Evolutionary conservation across 2,113 vertebrate species (phyloP).

Genomic region (Forbesichthys papilliferus): DNA sequence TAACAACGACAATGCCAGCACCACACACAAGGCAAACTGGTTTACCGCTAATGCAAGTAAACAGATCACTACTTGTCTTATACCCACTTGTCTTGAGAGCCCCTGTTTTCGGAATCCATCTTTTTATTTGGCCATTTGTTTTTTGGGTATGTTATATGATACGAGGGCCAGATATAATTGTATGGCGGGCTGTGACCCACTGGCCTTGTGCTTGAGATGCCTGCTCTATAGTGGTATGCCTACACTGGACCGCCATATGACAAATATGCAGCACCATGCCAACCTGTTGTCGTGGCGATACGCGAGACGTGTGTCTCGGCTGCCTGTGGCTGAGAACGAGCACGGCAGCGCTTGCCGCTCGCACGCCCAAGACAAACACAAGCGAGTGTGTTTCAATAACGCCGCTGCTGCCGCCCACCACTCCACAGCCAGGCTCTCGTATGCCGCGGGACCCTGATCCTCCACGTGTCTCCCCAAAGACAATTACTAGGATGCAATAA

Average conservation of each 20-base stretch:
- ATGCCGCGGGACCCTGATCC: background rate
- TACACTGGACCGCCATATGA: background rate
- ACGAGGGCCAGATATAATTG: no score
- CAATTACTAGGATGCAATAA: slow-evolving; percentile 17
- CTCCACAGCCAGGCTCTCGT: slow-evolving; percentile 6
- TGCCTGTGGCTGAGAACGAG: background rate
- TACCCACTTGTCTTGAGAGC: no score
- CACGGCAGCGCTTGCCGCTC: slow-evolving; percentile 27
- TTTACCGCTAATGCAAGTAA: no score
- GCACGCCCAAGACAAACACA: slow-evolving; percentile 17
- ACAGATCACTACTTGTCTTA: no score
- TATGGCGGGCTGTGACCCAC: no score
- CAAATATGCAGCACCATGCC: slow-evolving; percentile 5
- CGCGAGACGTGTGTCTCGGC: slow-evolving; percentile 20
- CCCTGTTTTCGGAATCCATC: no score
- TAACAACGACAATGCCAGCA: no score
- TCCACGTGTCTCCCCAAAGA: slow-evolving; percentile 13
- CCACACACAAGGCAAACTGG: no score
- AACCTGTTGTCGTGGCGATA: slow-evolving; percentile 30
- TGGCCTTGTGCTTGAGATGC: no score
- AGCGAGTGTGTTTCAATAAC: slow-evolving; percentile 19
- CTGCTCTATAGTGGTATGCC: background rate
- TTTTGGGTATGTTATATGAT: no score
- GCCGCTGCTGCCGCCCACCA: slow-evolving; percentile 7
- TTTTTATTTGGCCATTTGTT: no score